Evolutionary conservation across 1,140 invertebrate genomes (phyloP), one percentile per base, ranked within the genome.

Genomic region (Halyomorpha halys): DNA sequence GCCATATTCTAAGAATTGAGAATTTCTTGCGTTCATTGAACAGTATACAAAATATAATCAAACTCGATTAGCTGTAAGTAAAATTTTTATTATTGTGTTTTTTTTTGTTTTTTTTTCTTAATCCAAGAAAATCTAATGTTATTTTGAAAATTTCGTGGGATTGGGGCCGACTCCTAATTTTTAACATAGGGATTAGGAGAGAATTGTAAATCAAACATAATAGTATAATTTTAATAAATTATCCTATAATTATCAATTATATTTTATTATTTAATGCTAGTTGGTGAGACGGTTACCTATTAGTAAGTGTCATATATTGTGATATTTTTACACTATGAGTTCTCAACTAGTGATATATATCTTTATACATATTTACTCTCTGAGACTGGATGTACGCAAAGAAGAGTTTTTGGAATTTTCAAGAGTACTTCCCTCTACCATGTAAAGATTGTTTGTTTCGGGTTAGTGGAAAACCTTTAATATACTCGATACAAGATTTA

Each of bases 261-360:
- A 23, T 56, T 16, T 25, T 56, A 23, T 25, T 25, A 56, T 23
- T 56, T 56, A 56, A 56, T 23, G 23, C 23, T 56, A 56, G 15
- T 25, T 23, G 53, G 53, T 56, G 53, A 56, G 15, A 6, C 14
- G 53, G 53, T 56, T 56, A 56, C 23, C 53, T 56, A 23, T 56
- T 56, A 56, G 23, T 6, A 56, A 56, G 23, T 23, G 18, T 21
- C 23, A 39, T 39, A 39, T 39, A 56, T 56, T 56, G 53, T 56
- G 53, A 56, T 56, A 56, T 56, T 56, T 56, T 56, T 56, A 56
- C 53, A 56, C 18, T 23, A 56, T 25, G 53, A 25, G 53, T 56
- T 56, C 23, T 23, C 2, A 56, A 56, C 53, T 56, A 56, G 53
- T 56, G 53, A 56, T 56, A 56, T 39, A 39, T 39, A 39, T 39